Evolutionary conservation across 2,888 invertebrate genomes (phyloP).

Genomic region (Meganola albula): DNA sequence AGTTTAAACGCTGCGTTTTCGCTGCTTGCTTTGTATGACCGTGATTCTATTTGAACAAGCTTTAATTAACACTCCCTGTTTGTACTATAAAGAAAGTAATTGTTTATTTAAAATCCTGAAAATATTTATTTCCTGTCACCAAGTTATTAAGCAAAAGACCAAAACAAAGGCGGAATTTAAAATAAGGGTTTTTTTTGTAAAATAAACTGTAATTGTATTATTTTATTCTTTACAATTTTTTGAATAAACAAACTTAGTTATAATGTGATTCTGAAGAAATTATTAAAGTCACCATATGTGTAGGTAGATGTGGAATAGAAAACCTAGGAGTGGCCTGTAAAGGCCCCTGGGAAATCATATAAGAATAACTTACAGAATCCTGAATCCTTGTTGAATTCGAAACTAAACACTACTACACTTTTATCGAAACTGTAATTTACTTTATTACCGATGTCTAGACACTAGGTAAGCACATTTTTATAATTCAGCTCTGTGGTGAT

Average conservation of each 20-base stretch:
- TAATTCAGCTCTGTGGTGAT: constrained; percentile 5
- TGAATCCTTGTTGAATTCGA: constrained; percentile 14
- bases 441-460: constrained; percentile 24
- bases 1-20: constrained; percentile 37
- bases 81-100: not conserved
- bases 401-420: constrained; percentile 8
- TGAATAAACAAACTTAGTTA: too few relatives aligned
- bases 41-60: constrained; percentile 18
- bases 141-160: constrained; percentile 15
- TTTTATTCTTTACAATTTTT: constrained; percentile 8
- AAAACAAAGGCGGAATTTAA: constrained; percentile 14
- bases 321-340: constrained; percentile 30
- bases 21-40: constrained; percentile 20
- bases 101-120: not conserved
- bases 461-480: constrained; percentile 22
- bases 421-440: constrained; percentile 10
- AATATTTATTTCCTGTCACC: not conserved
- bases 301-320: constrained; percentile 6
- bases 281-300: constrained; percentile 2
- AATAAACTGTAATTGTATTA: too few relatives aligned
- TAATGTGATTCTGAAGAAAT: constrained; percentile 7
- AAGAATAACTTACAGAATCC: constrained; percentile 37
- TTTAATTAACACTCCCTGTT: constrained; percentile 6
- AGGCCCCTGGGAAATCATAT: constrained; percentile 52
- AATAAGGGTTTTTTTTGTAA: too few relatives aligned